phyloP scores from a whole-genome alignment of 2,797 vertebrate genomes.

The Syndactyla subalaris region DNA sequence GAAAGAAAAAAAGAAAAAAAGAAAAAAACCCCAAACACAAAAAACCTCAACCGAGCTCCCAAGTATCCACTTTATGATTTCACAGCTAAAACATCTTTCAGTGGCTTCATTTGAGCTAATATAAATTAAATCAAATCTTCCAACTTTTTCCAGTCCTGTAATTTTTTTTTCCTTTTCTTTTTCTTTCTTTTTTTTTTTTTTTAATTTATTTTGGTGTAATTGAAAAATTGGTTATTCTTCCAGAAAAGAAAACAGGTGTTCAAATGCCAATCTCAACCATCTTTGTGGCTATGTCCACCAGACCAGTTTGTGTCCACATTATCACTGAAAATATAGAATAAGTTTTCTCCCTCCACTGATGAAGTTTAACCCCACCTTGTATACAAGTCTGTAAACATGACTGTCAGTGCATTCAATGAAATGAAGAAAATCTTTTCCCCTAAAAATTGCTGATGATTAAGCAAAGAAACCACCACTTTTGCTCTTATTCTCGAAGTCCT shows the following conservation, averaged over 20 bases:
- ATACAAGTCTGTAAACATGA: background rate
- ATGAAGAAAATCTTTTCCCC: background rate
- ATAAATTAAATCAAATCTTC: conserved; percentile 35
- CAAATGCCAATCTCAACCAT: background rate
- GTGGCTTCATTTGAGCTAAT: background rate
- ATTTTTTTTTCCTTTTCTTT: no score
- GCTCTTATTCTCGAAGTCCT: background rate
- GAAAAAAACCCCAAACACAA: background rate
- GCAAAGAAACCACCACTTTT: background rate
- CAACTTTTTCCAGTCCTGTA: background rate
- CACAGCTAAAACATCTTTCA: conserved; percentile 45
- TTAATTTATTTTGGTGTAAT: background rate
- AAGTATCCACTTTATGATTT: conserved; percentile 55
- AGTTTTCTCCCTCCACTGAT: background rate
- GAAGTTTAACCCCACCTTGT: background rate
- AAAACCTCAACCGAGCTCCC: background rate
- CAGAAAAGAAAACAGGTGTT: background rate
- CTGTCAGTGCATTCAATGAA: background rate
- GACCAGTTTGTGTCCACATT: background rate
- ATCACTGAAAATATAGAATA: background rate
- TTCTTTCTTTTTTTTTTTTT: background rate
- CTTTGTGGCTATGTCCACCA: background rate
- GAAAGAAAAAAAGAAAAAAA: background rate
- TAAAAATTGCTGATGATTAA: background rate
- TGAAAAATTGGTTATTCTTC: background rate